phyloP scores from a whole-genome alignment of 2,888 invertebrate genomes.

The Hemicrepidius hirtus region DNA sequence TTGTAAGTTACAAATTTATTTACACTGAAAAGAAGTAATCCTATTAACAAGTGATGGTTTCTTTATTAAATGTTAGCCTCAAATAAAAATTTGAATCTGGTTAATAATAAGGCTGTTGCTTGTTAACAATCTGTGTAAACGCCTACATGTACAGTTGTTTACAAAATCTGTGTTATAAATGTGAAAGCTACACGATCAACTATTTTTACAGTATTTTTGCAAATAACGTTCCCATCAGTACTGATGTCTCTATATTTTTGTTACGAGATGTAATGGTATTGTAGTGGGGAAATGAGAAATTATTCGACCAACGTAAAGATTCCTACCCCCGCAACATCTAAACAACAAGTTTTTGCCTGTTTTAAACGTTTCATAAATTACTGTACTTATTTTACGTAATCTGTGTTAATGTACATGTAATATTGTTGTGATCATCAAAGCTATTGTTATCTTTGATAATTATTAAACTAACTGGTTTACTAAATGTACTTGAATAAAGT shows the following conservation, averaged over 20 bases:
- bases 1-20: constrained; percentile 27
- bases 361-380: constrained; percentile 17
- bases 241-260: constrained; percentile 45
- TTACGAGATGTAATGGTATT: constrained; percentile 42
- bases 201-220: constrained; percentile 50
- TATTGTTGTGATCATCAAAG: constrained; percentile 47
- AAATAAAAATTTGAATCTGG: background rate
- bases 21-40: constrained; percentile 10
- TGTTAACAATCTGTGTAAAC: constrained; percentile 14
- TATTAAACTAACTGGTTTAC: constrained; percentile 33
- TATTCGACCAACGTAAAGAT: constrained; percentile 28
- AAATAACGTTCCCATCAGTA: constrained; percentile 44
- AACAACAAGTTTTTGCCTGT: constrained; percentile 5
- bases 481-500: constrained; percentile 26
- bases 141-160: constrained; percentile 39
- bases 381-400: constrained; percentile 19
- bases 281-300: constrained; percentile 31
- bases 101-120: background rate
- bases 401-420: constrained; percentile 46
- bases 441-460: constrained; percentile 42
- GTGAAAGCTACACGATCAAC: constrained; percentile 33
- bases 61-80: background rate
- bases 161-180: constrained; percentile 49
- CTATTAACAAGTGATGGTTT: background rate
- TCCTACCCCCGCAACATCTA: constrained; percentile 17